These are phyloP conservation scores for Helleia helle DNA, from an alignment of 2,888 invertebrate genomes.

Conservation along the genomic window DNA sequence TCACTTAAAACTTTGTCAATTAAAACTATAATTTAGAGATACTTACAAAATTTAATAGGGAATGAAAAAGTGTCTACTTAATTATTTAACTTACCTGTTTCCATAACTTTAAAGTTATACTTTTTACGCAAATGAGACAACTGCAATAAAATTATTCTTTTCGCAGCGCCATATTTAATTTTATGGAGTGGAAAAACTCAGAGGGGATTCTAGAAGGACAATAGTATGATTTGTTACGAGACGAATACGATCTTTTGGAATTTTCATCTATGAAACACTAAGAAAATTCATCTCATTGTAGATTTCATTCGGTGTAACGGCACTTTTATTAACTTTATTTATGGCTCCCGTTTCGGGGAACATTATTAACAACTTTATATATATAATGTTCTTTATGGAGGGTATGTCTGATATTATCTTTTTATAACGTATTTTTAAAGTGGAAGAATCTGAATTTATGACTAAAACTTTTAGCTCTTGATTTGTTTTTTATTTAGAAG, in stretches of 20 bases:
- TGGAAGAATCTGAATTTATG: no score
- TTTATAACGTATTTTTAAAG: not conserved
- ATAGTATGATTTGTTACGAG: constrained; percentile 57
- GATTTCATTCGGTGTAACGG: constrained; percentile 25
- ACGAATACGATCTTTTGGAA: constrained; percentile 42
- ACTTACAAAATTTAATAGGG: no score
- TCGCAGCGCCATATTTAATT: constrained; percentile 53
- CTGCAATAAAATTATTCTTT: constrained; percentile 43
- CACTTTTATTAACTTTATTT: constrained; percentile 42
- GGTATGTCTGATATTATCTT: constrained; percentile 1
- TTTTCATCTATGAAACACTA: constrained; percentile 28
- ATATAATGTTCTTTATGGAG: constrained; percentile 15
- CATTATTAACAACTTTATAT: constrained; percentile 21
- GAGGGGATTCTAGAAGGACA: constrained; percentile 42
- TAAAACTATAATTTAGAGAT: no score
- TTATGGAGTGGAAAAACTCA: constrained; percentile 59
- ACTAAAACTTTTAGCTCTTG: no score
- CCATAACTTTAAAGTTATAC: constrained; percentile 1
- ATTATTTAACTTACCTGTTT: no score
- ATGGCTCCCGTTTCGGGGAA: constrained; percentile 24
- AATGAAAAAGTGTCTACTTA: no score
- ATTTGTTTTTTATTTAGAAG: no score
- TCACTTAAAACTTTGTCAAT: no score
- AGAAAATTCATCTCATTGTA: constrained; percentile 26
- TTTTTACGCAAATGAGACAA: constrained; percentile 25